These are phyloP conservation scores for Heliothis peltigera DNA, from an alignment of 2,888 invertebrate genomes.

Conservation along the genomic window DNA sequence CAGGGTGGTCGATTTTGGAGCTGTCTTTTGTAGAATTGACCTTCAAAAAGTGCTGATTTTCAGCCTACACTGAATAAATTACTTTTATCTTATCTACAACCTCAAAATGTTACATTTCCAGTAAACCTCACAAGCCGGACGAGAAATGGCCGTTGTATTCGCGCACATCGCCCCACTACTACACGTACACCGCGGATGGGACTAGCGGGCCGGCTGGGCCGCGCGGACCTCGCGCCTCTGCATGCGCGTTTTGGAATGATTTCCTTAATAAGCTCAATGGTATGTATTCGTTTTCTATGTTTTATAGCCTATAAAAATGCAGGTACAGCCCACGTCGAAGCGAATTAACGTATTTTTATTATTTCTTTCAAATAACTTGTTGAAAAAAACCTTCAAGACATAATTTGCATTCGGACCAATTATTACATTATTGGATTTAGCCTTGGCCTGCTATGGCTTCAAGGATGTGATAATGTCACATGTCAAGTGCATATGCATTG, in stretches of 20 bases:
- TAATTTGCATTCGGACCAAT: slow-evolving; percentile 1
- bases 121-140: slow-evolving; percentile 92
- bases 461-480: slow-evolving; percentile 16
- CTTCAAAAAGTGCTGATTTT: no score
- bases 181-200: slow-evolving; percentile 96
- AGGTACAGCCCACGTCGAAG: no score
- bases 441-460: slow-evolving; percentile 25
- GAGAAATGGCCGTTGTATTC: slow-evolving; percentile 97
- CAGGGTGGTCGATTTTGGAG: no score
- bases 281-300: slow-evolving; percentile 50
- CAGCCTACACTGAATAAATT: no score
- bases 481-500: slow-evolving; percentile 13
- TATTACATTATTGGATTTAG: slow-evolving; percentile 13
- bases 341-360: no score
- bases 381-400: not conserved
- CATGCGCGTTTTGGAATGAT: slow-evolving; percentile 99
- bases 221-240: slow-evolving; percentile 94
- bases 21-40: no score
- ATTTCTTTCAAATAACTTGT: no score
- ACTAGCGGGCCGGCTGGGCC: slow-evolving; percentile 91
- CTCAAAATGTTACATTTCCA: slow-evolving; percentile 68
- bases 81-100: not conserved
- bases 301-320: no score
- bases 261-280: slow-evolving; percentile 97
- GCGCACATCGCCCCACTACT: slow-evolving; percentile 95